Conservation (phyloP, 1,140 invertebrate genomes). For the Anastrepha obliqua region DNA sequence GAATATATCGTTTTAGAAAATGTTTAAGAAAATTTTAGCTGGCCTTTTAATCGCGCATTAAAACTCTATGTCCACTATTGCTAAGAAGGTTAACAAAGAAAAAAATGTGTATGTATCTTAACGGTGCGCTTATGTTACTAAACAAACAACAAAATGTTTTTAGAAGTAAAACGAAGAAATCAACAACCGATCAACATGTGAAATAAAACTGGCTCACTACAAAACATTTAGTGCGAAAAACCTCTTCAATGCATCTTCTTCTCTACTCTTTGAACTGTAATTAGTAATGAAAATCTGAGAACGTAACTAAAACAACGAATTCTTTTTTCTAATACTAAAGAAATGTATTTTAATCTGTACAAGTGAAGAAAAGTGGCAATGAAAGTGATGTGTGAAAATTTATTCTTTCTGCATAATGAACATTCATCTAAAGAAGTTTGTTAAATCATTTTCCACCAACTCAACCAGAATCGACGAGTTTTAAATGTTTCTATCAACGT, state of each 20-base stretch:
- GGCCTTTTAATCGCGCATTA: too few species aligned
- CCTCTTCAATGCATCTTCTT: neutral
- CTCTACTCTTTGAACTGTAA: neutral
- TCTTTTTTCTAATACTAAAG: neutral
- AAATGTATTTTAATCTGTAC: neutral
- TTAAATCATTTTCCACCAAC: neutral
- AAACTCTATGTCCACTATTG: too few species aligned
- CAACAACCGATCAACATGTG: constrained; percentile 3
- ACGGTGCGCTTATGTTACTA: too few species aligned
- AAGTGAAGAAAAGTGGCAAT: neutral
- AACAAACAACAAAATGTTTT: neutral
- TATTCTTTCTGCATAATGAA: neutral
- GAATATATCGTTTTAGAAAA: too few species aligned
- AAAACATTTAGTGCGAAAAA: neutral
- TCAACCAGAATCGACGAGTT: neutral
- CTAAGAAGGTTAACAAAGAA: too few species aligned
- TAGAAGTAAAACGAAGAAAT: neutral
- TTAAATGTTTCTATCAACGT: constrained; percentile 41
- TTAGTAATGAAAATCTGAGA: neutral
- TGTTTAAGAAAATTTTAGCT: too few species aligned
- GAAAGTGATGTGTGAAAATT: neutral
- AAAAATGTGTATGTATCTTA: too few species aligned
- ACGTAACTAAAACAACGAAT: constrained; percentile 21
- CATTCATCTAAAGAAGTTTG: neutral
- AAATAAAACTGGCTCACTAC: neutral